These are phyloP conservation scores for Nomada goodeniana DNA, from an alignment of 2,888 invertebrate species.

Conservation along the genomic window DNA sequence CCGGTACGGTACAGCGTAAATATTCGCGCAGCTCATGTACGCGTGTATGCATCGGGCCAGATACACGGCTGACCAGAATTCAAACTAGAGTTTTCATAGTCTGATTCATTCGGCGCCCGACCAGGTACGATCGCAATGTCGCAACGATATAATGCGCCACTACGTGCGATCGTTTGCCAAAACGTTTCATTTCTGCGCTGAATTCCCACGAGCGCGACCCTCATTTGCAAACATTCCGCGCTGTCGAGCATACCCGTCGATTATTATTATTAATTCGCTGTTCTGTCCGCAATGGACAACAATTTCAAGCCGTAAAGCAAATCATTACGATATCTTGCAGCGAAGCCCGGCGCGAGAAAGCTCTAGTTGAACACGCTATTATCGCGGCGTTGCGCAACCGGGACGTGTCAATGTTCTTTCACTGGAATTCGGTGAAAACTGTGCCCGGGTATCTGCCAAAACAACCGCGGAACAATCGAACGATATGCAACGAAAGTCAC, in stretches of 20 bases:
- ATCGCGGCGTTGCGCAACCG: too few species aligned
- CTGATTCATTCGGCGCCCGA: conserved; percentile 45
- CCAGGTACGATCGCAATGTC: conserved; percentile 8
- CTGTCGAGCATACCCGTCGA: background rate
- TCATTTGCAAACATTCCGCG: background rate
- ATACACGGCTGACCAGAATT: conserved; percentile 8
- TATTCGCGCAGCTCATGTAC: conserved; percentile 35
- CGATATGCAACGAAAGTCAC: background rate
- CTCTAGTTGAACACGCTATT: too few species aligned
- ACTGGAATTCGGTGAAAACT: too few species aligned
- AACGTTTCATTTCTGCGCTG: background rate
- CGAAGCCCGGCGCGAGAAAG: too few species aligned
- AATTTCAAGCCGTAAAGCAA: too few species aligned
- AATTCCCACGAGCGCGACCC: too few species aligned
- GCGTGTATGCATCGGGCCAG: conserved; percentile 10
- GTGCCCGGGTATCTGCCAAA: background rate
- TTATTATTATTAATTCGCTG: too few species aligned
- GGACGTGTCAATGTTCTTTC: too few species aligned
- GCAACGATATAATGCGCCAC: background rate
- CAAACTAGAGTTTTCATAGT: conserved; percentile 38
- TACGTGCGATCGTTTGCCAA: background rate
- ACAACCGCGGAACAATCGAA: background rate
- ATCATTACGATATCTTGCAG: too few species aligned
- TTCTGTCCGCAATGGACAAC: too few species aligned
- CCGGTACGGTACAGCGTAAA: conserved; percentile 54